These are phyloP conservation scores for Aphodius sticticus DNA, from an alignment of 2,888 invertebrate species.

Conservation along the genomic window DNA sequence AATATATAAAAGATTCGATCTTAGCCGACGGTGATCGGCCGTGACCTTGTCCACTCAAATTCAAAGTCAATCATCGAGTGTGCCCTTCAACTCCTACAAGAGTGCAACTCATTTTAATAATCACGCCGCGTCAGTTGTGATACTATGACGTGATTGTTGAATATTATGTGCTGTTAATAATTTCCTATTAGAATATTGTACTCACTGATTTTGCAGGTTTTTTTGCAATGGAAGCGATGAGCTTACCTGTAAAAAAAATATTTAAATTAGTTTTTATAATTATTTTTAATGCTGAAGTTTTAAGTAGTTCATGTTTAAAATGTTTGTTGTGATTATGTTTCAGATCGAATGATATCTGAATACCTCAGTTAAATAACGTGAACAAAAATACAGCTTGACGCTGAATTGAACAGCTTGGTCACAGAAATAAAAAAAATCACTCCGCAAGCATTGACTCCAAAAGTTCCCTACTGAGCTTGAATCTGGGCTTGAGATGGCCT, in stretches of 20 bases:
- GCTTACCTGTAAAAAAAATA: background rate
- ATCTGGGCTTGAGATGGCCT: too few species aligned
- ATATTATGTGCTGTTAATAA: background rate
- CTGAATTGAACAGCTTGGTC: too few species aligned
- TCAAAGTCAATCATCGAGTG: conserved; percentile 4
- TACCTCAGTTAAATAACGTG: too few species aligned
- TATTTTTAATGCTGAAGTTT: too few species aligned
- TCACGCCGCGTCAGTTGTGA: background rate
- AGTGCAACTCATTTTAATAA: conserved; percentile 4
- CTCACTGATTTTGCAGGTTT: background rate
- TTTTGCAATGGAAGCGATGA: background rate
- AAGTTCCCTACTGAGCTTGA: too few species aligned
- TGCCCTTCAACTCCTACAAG: conserved; percentile 4
- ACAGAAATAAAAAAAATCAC: too few species aligned
- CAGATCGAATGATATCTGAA: too few species aligned
- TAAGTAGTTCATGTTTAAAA: too few species aligned
- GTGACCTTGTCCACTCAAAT: background rate
- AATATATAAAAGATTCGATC: background rate
- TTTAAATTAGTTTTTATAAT: background rate
- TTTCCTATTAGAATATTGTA: background rate
- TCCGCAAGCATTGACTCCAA: too few species aligned
- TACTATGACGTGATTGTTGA: background rate
- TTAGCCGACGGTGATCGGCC: background rate
- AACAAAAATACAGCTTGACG: too few species aligned
- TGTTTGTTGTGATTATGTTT: too few species aligned